phyloP scores from a whole-genome alignment of 2,113 vertebrate species.

The Cromileptes altivelis region DNA sequence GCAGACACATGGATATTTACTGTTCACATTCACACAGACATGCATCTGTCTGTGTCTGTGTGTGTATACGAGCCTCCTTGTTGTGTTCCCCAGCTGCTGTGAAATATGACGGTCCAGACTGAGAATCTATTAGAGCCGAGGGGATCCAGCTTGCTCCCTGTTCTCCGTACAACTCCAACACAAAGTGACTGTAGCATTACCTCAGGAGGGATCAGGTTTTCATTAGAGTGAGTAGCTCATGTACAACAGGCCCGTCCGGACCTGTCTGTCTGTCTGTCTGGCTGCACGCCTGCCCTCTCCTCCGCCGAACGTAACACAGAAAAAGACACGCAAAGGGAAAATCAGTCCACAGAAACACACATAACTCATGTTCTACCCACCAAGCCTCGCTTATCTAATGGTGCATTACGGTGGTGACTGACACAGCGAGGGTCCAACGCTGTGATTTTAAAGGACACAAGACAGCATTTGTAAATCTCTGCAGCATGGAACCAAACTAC shows the following conservation, averaged over 20 bases:
- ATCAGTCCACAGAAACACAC: neutral
- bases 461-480: neutral
- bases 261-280: constrained; percentile 28
- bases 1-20: neutral
- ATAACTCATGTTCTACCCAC: neutral
- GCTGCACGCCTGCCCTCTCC: neutral
- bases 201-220: constrained; percentile 52
- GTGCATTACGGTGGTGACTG: neutral
- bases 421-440: neutral
- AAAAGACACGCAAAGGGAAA: neutral
- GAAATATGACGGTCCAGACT: constrained; percentile 6
- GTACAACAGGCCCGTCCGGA: constrained; percentile 43
- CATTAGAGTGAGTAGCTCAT: constrained; percentile 21
- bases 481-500: neutral
- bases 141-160: constrained; percentile 8
- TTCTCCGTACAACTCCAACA: neutral
- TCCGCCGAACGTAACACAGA: neutral
- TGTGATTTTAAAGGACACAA: neutral
- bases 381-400: neutral
- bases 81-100: constrained; percentile 3
- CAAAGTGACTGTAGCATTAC: constrained; percentile 46
- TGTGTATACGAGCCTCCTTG: neutral
- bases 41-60: neutral
- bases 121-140: constrained; percentile 22
- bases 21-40: neutral